Evolutionary conservation across 2,888 invertebrate genomes (phyloP).

Genomic region (Diarsia dahlii): DNA sequence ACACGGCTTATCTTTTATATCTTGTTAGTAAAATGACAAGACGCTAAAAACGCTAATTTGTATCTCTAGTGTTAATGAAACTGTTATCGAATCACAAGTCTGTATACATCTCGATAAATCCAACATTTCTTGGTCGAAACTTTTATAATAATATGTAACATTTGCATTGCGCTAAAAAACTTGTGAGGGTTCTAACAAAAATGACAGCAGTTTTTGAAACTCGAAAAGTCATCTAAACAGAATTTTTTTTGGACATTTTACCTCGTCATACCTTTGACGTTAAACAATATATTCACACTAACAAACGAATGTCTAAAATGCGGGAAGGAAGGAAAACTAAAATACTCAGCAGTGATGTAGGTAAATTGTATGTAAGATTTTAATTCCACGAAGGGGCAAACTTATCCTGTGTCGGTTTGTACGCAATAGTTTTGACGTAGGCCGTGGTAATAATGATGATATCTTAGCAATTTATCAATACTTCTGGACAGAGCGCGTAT

Average conservation of each 20-base stretch:
- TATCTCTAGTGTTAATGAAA: constrained; percentile 25
- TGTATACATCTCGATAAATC: neutral
- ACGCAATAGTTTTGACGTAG: constrained; percentile 12
- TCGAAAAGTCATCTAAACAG: too few relatives aligned
- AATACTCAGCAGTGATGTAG: constrained; percentile 24
- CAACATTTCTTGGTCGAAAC: neutral
- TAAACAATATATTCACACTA: neutral
- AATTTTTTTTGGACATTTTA: neutral
- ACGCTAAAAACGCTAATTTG: constrained; percentile 14
- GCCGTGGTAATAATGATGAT: neutral
- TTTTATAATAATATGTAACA: neutral
- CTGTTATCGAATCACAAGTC: constrained; percentile 10
- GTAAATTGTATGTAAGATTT: constrained; percentile 11
- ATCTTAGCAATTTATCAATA: neutral
- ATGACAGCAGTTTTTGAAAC: constrained; percentile 6
- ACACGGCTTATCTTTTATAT: neutral
- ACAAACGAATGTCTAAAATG: neutral
- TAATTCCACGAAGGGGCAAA: neutral
- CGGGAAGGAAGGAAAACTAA: constrained; percentile 41
- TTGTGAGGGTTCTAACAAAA: neutral
- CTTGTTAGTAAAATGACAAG: constrained; percentile 3
- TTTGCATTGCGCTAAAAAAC: neutral
- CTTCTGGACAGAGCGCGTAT: neutral
- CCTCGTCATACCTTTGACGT: constrained; percentile 10
- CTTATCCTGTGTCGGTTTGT: neutral